Evolutionary conservation across 2,888 invertebrate genomes (phyloP), one percentile per base, ranked within the genome.

Genomic region (Lasiommata megera): DNA sequence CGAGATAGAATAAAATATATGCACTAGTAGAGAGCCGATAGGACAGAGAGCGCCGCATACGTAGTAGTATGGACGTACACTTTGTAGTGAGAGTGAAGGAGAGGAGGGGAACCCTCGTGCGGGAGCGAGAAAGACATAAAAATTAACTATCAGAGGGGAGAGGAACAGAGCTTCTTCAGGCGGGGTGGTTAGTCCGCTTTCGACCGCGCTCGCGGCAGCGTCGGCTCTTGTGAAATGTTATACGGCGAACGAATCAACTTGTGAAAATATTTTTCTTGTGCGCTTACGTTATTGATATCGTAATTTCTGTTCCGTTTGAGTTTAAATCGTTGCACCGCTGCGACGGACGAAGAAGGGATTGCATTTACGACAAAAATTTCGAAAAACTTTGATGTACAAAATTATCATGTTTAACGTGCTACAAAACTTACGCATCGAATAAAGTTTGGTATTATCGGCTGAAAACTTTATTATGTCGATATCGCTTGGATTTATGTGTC

Each of bases 1-100:
- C 88, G 90, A 88, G 90, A 90, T 90, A 86, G 90, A 90, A 85
- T 83, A 89, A 88, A 88, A 85, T 90, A 90, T 83, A 90, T 89
- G 90, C 89, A 88, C 81, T 88, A 87, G 82, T 85, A 86, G 77
- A 84, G 84, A 80, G 23, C 23, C 23, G 23, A 23, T 23, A 23
- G 76, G 82, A 88, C 82, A 89, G 87, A 88, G 75, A 74, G 82
- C 84, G 80, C 82, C 79, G 77, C 80, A 88, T 82, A 88, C 80
- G 82, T 87, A 88, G 84, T 86, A 87, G 82, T 88, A 87, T 74
- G 77, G 73, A 76, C 81, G 81, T 80, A 80, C 79, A 80, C 75
- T 82, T 79, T 76, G 78, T 79, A 76, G 74, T 73, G 73, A 67
- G 88, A 72, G 80, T 55, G 79, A 89, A 73, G 73, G 88, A 83